Evolutionary conservation across 2,888 invertebrate species (phyloP), one percentile per base, ranked within the genome.

Genomic region (Drosophila acutilabella): DNA sequence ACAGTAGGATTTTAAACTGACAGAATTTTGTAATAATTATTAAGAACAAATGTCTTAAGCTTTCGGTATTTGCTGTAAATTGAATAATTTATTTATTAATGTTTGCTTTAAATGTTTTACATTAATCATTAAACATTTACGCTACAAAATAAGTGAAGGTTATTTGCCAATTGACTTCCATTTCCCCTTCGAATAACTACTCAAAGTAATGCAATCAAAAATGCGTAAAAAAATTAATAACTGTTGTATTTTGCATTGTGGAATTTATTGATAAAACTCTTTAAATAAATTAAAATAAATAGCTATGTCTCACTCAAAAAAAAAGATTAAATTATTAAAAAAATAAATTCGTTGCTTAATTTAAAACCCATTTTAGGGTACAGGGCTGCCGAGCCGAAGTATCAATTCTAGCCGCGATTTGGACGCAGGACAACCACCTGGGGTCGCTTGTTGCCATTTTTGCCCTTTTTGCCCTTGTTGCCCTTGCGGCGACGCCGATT

Each of bases 401-500:
- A 26, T 20, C 6, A 7, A 1, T 16, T 26, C 72, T 26, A 83
- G 13, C 88, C 88, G 58, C 78, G 84, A 61, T 80, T 83, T 42
- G 84, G 84, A 16, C 87, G 86, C 14, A 86, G 57, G 0, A 85
- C 71, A 41, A 78, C n/a, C 8, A 87, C 88, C 51, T 84, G 73
- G 6, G 84, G 81, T 4, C 73, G 61, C 42, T 78, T 80, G 14
- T 64, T 75, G 62, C 74, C 71, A 6, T 20, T 56, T 36, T 74
- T 75, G 62, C 74, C 71, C 6, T 20, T 56, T 36, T 74, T 71
- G 61, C 66, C 64, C 26, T 42, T 69, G 14, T 88, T 88, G 66
- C 72, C 71, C 53, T 56, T 69, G 62, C 80, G 74, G 26, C 80
- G 77, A 1, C 75, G 78, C 0, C 42, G 50, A 13, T 56, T 8